phyloP scores from a whole-genome alignment of 2,888 invertebrate species.

The Pimpla rufipes region DNA sequence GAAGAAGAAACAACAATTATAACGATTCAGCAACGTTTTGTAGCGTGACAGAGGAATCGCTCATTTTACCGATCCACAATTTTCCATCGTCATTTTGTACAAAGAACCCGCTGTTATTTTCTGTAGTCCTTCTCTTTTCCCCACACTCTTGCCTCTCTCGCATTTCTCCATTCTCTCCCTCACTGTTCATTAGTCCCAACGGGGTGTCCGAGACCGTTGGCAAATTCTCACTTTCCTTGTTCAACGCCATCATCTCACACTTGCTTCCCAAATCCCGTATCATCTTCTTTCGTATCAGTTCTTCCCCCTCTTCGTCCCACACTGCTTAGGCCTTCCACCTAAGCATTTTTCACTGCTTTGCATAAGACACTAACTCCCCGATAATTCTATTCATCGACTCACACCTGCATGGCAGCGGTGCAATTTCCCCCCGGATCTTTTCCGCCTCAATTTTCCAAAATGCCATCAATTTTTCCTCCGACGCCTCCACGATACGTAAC shows the following conservation, averaged over 20 bases:
- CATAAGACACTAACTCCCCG: neutral
- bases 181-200: too few relatives aligned
- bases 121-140: neutral
- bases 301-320: neutral
- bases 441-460: neutral
- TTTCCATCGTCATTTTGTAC: neutral
- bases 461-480: neutral
- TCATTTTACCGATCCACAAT: neutral
- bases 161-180: too few relatives aligned
- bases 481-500: too few relatives aligned
- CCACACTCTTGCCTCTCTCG: too few relatives aligned
- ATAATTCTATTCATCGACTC: constrained; percentile 21
- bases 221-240: too few relatives aligned
- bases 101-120: neutral
- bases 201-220: too few relatives aligned
- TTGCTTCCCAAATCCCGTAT: too few relatives aligned
- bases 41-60: neutral
- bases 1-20: neutral
- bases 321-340: neutral
- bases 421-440: neutral
- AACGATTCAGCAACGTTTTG: too few relatives aligned
- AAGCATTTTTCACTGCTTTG: constrained; percentile 4
- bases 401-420: constrained; percentile 18
- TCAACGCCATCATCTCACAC: too few relatives aligned
- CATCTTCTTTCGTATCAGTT: too few relatives aligned